Evolutionary conservation across 2,797 vertebrate genomes (phyloP), one percentile per base, ranked within the genome.

Genomic region (Lycodopsis pacificus): DNA sequence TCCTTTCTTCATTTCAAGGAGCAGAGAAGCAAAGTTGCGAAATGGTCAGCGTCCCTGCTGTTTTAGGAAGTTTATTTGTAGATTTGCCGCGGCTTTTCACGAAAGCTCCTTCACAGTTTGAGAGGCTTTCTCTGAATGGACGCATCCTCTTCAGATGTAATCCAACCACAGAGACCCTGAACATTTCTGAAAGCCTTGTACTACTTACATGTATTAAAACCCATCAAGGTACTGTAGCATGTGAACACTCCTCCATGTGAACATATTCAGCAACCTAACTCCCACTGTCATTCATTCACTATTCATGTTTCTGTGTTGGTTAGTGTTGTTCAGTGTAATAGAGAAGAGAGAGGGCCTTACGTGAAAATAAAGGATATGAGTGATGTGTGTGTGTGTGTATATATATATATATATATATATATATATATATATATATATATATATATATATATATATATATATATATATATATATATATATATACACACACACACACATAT

Each of bases 51-150:
- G 73, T 63, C 13, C 44, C 42, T 0, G 0, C 12, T 71, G 34
- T 56, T 73, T 48, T 22, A 9, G 20, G 17, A 48, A 17, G 12
- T 57, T 59, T 64, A 25, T 73, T 51, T 59, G 14, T 27, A 71
- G 4, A 70, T 20, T 80, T 53, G 3, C 7, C 44, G 25, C 30
- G 27, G 22, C 44, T 69, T 80, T 59, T 62, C 20, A 73, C 12
- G 1, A 27, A 32, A 66, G 27, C 59, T 77, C 42, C 22, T 20
- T 38, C 49, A 22, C 59, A 67, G 20, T 56, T 27, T 71, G 42
- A 27, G 44, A 64, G 51, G 14, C 12, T 7, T 58, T 77, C 38
- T 40, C 13, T 36, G 30, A 64, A 22, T 34, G 20, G 1, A 49
- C 46, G 63, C 30, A 25, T 20, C 61, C 36, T 58, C 27, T 59